These are phyloP conservation scores for Fopius arisanus DNA, from an alignment of 1,140 invertebrate species.

Conservation along the genomic window DNA sequence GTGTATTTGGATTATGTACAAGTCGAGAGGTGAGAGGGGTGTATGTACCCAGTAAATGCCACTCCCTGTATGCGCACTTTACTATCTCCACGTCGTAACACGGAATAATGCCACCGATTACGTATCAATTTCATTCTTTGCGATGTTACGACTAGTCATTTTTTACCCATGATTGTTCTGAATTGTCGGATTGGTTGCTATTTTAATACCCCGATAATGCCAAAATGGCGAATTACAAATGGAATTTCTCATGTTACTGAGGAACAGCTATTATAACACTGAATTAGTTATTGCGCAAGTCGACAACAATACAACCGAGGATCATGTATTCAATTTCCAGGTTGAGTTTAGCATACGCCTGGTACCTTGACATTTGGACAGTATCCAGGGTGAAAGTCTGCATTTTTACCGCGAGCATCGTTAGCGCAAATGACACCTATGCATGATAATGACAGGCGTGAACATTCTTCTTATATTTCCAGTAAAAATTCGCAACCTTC, in stretches of 20 bases:
- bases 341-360: not conserved
- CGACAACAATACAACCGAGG: not conserved
- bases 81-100: conserved; percentile 28
- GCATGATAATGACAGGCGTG: not conserved
- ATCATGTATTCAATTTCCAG: not conserved
- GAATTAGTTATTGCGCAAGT: not conserved
- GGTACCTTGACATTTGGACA: conserved; percentile 13
- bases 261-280: not conserved
- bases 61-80: conserved; percentile 21
- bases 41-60: conserved; percentile 2
- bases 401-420: not conserved
- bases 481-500: not conserved
- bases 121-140: conserved; percentile 28
- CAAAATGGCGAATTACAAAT: not conserved
- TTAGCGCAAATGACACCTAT: not conserved
- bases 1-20: not conserved
- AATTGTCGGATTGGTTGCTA: not conserved
- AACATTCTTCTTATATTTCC: not conserved
- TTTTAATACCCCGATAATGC: not conserved
- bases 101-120: conserved; percentile 32
- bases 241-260: not conserved
- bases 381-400: conserved; percentile 3
- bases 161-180: not conserved
- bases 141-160: not conserved
- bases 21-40: not conserved